Conservation (phyloP, 2,888 invertebrate species). For the Nephrotoma flavescens region DNA sequence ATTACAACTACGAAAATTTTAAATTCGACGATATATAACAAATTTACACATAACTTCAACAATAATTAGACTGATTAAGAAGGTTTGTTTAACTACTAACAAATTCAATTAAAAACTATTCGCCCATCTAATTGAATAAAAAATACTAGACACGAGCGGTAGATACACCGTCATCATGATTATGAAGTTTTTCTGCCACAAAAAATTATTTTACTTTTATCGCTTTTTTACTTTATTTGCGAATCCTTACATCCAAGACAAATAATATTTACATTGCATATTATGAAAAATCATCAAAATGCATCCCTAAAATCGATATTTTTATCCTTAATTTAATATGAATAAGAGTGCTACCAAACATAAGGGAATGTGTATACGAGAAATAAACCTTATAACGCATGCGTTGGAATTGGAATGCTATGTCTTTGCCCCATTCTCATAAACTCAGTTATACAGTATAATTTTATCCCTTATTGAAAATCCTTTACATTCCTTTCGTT, state of each 20-base stretch:
- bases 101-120: neutral
- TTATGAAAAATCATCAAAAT: neutral
- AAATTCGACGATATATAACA: no score
- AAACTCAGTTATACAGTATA: neutral
- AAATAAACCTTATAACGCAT: neutral
- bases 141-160: neutral
- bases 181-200: neutral
- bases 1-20: neutral
- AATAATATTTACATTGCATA: neutral
- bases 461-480: neutral
- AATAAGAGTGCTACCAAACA: neutral
- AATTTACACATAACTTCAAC: no score
- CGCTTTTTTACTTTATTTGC: neutral
- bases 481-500: neutral
- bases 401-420: neutral
- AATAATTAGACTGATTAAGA: neutral
- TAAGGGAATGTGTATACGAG: neutral
- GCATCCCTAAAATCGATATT: neutral
- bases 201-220: neutral
- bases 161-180: neutral
- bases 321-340: neutral
- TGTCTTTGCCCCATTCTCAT: neutral
- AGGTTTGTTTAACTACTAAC: neutral
- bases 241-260: neutral
- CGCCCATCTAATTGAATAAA: neutral